A percentile compares a stretch with the other conserved stretches of the same genome.
Conservation (phyloP, 2,888 invertebrate species). For the Antheraea assamensis region DNA sequence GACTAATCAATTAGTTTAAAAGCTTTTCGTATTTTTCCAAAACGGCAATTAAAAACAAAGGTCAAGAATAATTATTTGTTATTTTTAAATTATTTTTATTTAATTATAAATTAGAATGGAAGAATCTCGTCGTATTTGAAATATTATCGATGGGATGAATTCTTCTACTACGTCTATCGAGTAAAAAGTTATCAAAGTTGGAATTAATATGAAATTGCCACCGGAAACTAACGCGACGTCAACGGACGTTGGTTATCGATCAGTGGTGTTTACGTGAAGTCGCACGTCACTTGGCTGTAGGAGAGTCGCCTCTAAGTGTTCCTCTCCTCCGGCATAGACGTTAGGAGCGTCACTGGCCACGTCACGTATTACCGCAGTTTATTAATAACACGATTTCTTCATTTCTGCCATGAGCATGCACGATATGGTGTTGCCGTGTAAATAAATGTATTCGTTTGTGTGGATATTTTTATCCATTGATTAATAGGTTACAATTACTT, state of each 20-base stretch:
- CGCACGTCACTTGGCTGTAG: conserved; percentile 33
- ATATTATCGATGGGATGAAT: background rate
- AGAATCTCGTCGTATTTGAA: background rate
- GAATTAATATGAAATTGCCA: conserved; percentile 28
- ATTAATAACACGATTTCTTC: conserved; percentile 30
- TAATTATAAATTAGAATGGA: background rate
- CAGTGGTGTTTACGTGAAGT: conserved; percentile 33
- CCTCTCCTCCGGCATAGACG: background rate
- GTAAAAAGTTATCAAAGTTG: background rate
- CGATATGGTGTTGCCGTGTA: background rate
- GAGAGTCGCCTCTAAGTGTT: background rate
- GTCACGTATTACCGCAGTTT: conserved; percentile 27
- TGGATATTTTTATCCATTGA: background rate
- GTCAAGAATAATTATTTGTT: background rate
- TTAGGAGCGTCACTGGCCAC: conserved; percentile 28
- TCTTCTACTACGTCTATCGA: background rate
- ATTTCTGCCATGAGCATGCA: background rate
- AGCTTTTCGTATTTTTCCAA: conserved; percentile 13
- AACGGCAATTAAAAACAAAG: background rate
- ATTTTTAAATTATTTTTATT: background rate
- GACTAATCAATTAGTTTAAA: conserved; percentile 15
- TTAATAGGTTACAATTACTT: background rate
- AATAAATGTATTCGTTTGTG: background rate
- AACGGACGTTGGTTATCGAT: conserved; percentile 41
- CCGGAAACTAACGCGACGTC: conserved; percentile 30